Evolutionary conservation across 2,797 vertebrate genomes (phyloP), one percentile per base, ranked within the genome.

Genomic region (Aselliscus stoliczkanus): DNA sequence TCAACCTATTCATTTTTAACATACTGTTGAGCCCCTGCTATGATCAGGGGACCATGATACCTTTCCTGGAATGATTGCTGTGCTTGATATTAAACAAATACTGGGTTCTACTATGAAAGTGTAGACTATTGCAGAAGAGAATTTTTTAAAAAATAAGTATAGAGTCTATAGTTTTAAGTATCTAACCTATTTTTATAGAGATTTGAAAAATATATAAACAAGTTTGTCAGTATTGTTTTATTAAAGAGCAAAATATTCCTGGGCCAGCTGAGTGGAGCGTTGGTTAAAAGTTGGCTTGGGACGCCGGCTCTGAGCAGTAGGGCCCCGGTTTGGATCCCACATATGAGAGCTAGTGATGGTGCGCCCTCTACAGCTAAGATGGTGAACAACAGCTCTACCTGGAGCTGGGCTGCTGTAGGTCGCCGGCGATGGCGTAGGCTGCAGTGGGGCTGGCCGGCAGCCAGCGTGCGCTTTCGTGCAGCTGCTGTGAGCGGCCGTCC

Each of bases 221-320:
- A 69, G 25, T 88, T 56, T 95, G 65, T 93, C 29, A 69, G 15
- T 75, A 85, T 85, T 69, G 42, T 47, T 82, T 80, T 82, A 14
- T 82, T 83, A 93, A 88, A 83, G 47, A 97, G 18, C 54, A 89
- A 62, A 90, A 13, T 84, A 81, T 75, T 70, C 58, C 90, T 77
- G n/a, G n/a, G n/a, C n/a, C n/a, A n/a, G n/a, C n/a, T n/a, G n/a
- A n/a, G n/a, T n/a, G n/a, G n/a, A n/a, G n/a, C n/a, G n/a, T n/a
- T n/a, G n/a, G n/a, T n/a, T n/a, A n/a, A n/a, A n/a, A n/a, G n/a
- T n/a, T n/a, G n/a, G n/a, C n/a, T n/a, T n/a, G n/a, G n/a, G n/a
- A n/a, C n/a, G n/a, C n/a, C n/a, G n/a, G n/a, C n/a, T n/a, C n/a
- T n/a, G n/a, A n/a, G n/a, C n/a, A n/a, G n/a, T n/a, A n/a, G n/a